Evolutionary conservation across 2,888 invertebrate species (phyloP), one percentile per base, ranked within the genome.

Genomic region (Lamellibrachia satsuma): DNA sequence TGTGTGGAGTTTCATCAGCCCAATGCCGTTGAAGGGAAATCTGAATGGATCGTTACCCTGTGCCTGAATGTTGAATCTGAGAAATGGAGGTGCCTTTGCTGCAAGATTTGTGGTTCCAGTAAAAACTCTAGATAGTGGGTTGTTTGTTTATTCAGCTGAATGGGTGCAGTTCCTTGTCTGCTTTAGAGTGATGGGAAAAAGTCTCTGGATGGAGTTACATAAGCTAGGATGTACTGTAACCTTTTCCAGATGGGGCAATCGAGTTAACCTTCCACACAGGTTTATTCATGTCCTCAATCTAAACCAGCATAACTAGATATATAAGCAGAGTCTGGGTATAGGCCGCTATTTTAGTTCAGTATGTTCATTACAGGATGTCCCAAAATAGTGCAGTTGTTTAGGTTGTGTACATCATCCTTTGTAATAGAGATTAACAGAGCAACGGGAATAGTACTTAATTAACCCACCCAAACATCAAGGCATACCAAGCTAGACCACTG

Each of bases 191-290:
- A 4, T 75, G 75, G 75, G 75, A 75, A 75, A 75, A 75, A 22
- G 75, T 75, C 22, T 6, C 22, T 75, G 75, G 75, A 75, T 75
- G 75, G 22, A 75, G 75, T 75, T 75, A 75, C 75, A 22, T 75
- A 75, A 75, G 75, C 22, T 75, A 39, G 75, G 55, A 55, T 1
- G 8, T 55, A 55, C 55, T 9, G 55, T 22, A 75, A 75, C 15
- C 75, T 22, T 75, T 75, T 75, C 75, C 75, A 75, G 75, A 15
- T 75, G 75, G 15, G 15, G 75, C 1, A n/a, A 0, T 75, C 4
- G 75, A 75, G 75, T 75, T 75, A 75, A 75, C 75, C 75, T 75
- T 75, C n/a, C 75, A 75, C 15, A 75, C 75, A 22, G 75, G 75
- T 22, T 22, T n/a, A 75, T 75, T 22, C 75, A n/a, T 22, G 15